Percentiles rank a stretch among this genome's conserved stretches.
phyloP scores from a whole-genome alignment of 2,888 invertebrate genomes.

The Gymnoscelis rufifasciata region DNA sequence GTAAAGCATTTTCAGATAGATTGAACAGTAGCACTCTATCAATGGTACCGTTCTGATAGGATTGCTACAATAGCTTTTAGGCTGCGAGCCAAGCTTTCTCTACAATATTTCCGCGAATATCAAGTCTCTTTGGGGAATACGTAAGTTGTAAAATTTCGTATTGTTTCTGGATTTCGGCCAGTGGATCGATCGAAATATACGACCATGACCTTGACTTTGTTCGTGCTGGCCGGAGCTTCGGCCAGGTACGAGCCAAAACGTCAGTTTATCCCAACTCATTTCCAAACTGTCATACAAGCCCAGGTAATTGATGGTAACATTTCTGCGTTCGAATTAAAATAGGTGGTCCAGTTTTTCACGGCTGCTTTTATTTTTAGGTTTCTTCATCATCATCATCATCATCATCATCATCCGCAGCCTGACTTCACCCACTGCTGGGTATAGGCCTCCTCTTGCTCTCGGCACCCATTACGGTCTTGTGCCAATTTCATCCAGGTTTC shows the following conservation, averaged over 20 bases:
- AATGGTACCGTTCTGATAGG: conserved; percentile 7
- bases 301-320: conserved; percentile 34
- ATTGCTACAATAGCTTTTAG: conserved; percentile 11
- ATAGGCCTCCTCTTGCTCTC: too few relatives aligned
- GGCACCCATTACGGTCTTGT: too few relatives aligned
- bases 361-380: background rate
- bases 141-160: conserved; percentile 43
- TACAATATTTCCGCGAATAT: conserved; percentile 5
- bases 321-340: conserved; percentile 13
- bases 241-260: conserved; percentile 37
- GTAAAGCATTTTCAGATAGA: conserved; percentile 4
- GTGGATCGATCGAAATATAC: conserved; percentile 55
- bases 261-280: conserved; percentile 27
- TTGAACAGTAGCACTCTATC: conserved; percentile 10
- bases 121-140: conserved; percentile 1
- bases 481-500: too few relatives aligned
- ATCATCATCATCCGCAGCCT: too few relatives aligned
- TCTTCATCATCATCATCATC: background rate
- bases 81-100: conserved; percentile 11
- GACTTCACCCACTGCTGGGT: too few relatives aligned
- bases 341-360: background rate
- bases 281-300: conserved; percentile 22
- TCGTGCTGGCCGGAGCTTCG: conserved; percentile 25
- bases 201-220: conserved; percentile 60
- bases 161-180: conserved; percentile 54